phyloP scores from a whole-genome alignment of 2,797 vertebrate genomes.

The Chelonia mydas region DNA sequence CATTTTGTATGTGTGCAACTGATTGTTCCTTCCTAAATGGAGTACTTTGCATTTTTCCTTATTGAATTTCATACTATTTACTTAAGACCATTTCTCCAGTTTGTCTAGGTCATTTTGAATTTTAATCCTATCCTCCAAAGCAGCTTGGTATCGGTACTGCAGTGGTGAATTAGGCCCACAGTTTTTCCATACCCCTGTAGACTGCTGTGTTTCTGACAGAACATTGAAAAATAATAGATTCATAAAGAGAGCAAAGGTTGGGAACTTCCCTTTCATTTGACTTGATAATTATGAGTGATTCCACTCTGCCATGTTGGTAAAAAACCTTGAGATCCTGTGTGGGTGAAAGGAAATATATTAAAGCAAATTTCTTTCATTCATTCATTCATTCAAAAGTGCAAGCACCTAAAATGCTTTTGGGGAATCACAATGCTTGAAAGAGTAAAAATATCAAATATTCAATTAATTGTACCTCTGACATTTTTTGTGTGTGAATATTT shows the following conservation, averaged over 20 bases:
- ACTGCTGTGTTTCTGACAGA: background rate
- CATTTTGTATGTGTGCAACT: too few species aligned
- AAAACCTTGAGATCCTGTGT: background rate
- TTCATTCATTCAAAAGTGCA: background rate
- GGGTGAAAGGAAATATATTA: background rate
- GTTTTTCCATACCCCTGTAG: background rate
- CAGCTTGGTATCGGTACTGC: too few species aligned
- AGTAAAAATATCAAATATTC: slow-evolving; percentile 25
- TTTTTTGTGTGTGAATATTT: slow-evolving; percentile 28
- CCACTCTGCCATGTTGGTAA: background rate
- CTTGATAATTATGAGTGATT: background rate
- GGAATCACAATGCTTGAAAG: background rate
- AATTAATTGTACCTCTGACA: slow-evolving; percentile 31
- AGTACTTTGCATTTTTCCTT: too few species aligned
- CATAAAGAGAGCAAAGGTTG: background rate
- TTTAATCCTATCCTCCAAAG: too few species aligned
- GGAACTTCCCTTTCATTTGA: background rate
- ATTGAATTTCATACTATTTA: too few species aligned
- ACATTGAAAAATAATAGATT: background rate
- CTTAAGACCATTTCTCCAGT: too few species aligned
- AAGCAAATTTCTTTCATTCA: slow-evolving; percentile 15
- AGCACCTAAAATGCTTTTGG: background rate
- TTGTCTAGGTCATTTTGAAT: too few species aligned
- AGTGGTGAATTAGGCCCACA: background rate
- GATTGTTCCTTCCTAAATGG: too few species aligned